Evolutionary conservation across 2,797 vertebrate genomes (phyloP).

Genomic region (Spinus olivaceus): DNA sequence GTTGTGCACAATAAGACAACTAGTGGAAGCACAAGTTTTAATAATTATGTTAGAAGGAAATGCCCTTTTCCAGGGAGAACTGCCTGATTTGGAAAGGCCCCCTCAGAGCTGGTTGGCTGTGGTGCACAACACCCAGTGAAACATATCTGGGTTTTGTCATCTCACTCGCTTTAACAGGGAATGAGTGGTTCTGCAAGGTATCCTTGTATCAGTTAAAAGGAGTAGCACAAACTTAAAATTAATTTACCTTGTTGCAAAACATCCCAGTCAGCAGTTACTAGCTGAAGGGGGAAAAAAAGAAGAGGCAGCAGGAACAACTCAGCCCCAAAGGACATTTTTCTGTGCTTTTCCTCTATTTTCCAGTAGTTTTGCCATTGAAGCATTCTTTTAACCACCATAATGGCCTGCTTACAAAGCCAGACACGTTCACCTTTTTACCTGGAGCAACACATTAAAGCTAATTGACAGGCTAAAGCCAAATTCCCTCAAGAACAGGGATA

Average conservation of each 20-base stretch:
- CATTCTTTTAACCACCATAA: slow-evolving; percentile 17
- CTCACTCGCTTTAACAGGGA: background rate
- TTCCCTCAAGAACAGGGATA: background rate
- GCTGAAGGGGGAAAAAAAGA: background rate
- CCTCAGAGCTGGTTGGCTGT: background rate
- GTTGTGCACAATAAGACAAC: background rate
- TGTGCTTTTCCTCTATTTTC: slow-evolving; percentile 28
- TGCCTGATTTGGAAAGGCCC: background rate
- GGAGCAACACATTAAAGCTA: background rate
- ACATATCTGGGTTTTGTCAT: rapidly evolving
- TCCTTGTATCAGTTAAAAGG: background rate
- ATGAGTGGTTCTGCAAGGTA: background rate
- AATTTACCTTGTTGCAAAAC: background rate
- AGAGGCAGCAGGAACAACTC: background rate
- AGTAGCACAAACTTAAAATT: background rate
- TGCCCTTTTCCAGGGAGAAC: background rate
- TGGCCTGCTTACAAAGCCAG: slow-evolving; percentile 5
- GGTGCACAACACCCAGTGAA: background rate
- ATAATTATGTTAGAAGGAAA: background rate
- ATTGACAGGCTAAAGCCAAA: background rate
- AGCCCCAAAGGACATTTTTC: slow-evolving; percentile 8
- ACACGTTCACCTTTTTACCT: background rate
- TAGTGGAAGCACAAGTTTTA: background rate
- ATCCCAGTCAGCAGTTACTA: background rate
- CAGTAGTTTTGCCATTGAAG: slow-evolving; percentile 17